Evolutionary conservation across 2,797 vertebrate genomes (phyloP).

Genomic region (Phyllotis vaccarum): DNA sequence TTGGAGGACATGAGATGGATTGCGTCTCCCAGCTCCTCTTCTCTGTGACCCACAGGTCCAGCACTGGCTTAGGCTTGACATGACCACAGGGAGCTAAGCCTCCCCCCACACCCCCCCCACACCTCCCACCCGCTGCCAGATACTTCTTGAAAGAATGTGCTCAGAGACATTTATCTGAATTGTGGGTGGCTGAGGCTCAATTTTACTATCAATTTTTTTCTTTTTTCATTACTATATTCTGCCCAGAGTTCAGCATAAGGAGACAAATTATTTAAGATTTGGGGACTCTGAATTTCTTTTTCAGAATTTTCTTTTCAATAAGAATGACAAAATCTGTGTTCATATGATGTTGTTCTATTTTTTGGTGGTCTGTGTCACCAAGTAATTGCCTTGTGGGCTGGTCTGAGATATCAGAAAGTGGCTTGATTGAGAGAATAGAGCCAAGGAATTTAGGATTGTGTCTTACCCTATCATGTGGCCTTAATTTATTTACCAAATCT

Average conservation of each 20-base stretch:
- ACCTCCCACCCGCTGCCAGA: too few species aligned
- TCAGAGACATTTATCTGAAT: not conserved
- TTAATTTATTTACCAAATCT: not conserved
- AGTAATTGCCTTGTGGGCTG: not conserved
- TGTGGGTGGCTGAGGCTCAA: not conserved
- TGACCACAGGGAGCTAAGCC: not conserved
- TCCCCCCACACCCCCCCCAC: not conserved
- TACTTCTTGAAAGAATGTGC: not conserved
- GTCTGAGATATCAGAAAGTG: not conserved
- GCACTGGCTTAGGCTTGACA: not conserved
- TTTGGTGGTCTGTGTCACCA: constrained; percentile 20
- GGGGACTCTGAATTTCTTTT: not conserved
- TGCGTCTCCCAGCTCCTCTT: not conserved
- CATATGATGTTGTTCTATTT: not conserved
- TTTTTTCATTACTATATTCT: not conserved
- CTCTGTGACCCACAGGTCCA: not conserved
- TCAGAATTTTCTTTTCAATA: not conserved
- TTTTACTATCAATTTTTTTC: not conserved
- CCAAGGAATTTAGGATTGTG: not conserved
- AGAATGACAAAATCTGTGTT: not conserved
- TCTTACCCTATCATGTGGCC: not conserved
- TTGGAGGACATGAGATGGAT: not conserved
- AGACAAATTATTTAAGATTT: not conserved
- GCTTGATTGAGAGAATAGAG: not conserved
- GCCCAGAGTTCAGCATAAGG: not conserved